Evolutionary conservation across 2,113 vertebrate genomes (phyloP).

Genomic region (Peucedramus taeniatus): DNA sequence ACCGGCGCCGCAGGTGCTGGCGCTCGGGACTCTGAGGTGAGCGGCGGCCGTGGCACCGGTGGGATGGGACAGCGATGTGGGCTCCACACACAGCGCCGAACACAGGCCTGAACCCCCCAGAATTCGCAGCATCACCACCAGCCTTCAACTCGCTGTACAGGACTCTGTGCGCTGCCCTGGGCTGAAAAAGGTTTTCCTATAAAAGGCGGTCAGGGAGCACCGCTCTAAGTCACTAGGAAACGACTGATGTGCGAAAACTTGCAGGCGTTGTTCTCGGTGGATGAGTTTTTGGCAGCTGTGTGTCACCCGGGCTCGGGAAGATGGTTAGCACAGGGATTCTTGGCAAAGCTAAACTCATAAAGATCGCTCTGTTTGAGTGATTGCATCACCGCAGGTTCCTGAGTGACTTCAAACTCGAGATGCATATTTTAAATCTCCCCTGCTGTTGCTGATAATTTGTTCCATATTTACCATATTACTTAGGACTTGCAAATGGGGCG

Average conservation of each 20-base stretch:
- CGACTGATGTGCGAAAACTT: background rate
- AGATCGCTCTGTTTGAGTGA: constrained; percentile 5
- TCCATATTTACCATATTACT: constrained; percentile 68
- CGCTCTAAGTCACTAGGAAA: background rate
- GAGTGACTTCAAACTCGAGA: constrained; percentile 30
- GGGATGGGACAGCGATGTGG: background rate
- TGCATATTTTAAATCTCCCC: constrained; percentile 52
- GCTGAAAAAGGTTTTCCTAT: background rate
- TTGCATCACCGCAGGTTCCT: constrained; percentile 32
- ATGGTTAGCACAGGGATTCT: background rate
- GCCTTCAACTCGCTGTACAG: fast-evolving
- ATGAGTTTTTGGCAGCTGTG: background rate
- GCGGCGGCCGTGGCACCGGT: background rate
- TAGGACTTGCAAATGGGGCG: constrained; percentile 53
- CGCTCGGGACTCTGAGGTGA: background rate
- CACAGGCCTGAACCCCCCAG: background rate
- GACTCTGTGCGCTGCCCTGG: fast-evolving
- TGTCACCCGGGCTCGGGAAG: background rate
- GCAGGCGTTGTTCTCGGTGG: background rate
- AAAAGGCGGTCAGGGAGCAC: background rate
- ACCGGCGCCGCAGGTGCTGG: background rate
- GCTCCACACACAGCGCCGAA: background rate
- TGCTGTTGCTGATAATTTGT: constrained; percentile 68
- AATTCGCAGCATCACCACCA: too few relatives aligned
- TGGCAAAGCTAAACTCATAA: background rate